Conservation (phyloP, 2,888 invertebrate species). For the Cheilosia vulpina region DNA sequence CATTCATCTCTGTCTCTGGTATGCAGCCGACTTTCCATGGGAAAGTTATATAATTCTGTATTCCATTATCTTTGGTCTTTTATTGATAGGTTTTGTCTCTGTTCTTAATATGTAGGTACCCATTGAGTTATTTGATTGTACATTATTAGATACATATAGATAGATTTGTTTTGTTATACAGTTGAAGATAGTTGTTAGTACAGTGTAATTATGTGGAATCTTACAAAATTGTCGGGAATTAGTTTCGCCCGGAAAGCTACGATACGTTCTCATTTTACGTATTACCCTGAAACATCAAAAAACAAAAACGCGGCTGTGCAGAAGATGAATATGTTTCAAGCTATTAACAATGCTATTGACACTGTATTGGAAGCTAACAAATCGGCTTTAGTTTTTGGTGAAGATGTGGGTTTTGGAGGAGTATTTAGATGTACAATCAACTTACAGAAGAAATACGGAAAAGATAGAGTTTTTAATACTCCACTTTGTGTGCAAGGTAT, state of each 20-base stretch:
- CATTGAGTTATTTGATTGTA: too few species aligned
- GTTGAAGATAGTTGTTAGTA: too few species aligned
- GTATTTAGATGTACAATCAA: constrained; percentile 98
- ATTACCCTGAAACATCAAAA: constrained; percentile 85
- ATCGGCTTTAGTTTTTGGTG: constrained; percentile 95
- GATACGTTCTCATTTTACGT: constrained; percentile 85
- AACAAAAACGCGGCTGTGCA: constrained; percentile 85
- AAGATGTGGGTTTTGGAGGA: constrained; percentile 99
- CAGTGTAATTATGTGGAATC: background rate
- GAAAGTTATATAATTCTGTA: too few species aligned
- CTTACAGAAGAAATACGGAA: constrained; percentile 96
- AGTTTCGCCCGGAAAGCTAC: background rate
- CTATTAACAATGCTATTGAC: constrained; percentile 97
- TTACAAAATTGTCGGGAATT: background rate
- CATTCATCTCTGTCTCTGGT: too few species aligned
- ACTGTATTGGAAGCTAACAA: constrained; percentile 91
- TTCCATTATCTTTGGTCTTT: too few species aligned
- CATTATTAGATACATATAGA: too few species aligned
- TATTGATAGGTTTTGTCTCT: too few species aligned
- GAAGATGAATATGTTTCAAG: constrained; percentile 97
- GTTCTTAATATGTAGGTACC: too few species aligned
- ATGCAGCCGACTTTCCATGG: too few species aligned
- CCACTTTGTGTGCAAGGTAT: constrained; percentile 98
- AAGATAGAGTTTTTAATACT: constrained; percentile 97
- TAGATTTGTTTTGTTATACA: too few species aligned